A percentile compares a stretch with the other conserved stretches of the same genome.
phyloP scores from a whole-genome alignment of 2,797 vertebrate species.

The Ammospiza maritima region DNA sequence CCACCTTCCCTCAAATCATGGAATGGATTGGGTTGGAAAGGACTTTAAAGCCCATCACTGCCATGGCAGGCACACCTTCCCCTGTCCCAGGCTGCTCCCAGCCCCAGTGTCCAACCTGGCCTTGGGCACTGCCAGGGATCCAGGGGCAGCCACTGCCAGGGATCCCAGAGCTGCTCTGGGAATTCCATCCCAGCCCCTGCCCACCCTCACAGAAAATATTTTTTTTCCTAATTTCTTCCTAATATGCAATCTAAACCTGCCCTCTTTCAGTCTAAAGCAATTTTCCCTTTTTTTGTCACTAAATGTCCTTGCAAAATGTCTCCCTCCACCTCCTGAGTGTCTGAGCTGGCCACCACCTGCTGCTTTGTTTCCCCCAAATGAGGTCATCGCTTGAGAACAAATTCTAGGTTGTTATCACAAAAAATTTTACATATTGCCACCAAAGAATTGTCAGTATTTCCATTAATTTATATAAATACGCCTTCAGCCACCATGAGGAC shows the following conservation, averaged over 20 bases:
- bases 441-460: neutral
- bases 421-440: neutral
- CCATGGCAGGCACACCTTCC: neutral
- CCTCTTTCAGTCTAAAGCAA: neutral
- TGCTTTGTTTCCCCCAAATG: neutral
- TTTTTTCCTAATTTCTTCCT: neutral
- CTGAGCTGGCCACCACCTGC: neutral
- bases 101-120: neutral
- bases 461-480: neutral
- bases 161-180: neutral
- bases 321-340: neutral
- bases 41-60: fast-evolving
- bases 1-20: too few species aligned
- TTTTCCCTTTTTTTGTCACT: neutral
- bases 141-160: neutral
- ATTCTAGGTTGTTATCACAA: neutral
- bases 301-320: neutral
- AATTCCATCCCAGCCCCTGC: fast-evolving
- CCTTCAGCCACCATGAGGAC: neutral
- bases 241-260: neutral
- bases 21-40: neutral
- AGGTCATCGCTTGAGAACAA: neutral
- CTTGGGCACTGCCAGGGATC: neutral
- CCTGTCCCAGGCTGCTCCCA: neutral
- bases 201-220: neutral